Evolutionary conservation across 1,140 invertebrate genomes (phyloP).

Genomic region (Zaprionus africanus): DNA sequence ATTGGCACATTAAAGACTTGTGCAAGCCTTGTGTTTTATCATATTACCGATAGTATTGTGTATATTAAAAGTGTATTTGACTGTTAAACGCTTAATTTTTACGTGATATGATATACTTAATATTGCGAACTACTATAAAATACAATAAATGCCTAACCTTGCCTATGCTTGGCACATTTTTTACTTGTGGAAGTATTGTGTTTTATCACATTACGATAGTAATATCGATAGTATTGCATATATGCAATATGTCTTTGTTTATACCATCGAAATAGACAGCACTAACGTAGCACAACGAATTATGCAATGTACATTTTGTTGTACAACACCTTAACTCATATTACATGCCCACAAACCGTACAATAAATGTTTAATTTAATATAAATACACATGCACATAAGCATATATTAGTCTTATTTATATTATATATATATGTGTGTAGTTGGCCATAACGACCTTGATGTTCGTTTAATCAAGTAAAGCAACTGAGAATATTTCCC

Average conservation of each 20-base stretch:
- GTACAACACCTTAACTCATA: constrained; percentile 41
- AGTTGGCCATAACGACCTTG: constrained; percentile 54
- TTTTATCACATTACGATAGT: constrained; percentile 1
- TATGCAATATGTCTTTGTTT: constrained; percentile 6
- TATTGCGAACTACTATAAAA: no score
- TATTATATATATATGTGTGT: background rate
- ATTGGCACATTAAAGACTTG: background rate
- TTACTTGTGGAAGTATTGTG: background rate
- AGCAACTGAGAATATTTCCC: constrained; percentile 12
- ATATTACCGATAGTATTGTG: constrained; percentile 2
- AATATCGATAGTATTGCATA: background rate
- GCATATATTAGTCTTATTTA: background rate
- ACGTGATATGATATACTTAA: no score
- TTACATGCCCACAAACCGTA: constrained; percentile 28
- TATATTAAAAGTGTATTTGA: background rate
- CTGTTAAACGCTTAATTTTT: background rate
- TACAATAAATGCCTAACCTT: no score
- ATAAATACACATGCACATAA: constrained; percentile 4
- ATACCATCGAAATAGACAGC: constrained; percentile 22
- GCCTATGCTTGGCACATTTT: background rate
- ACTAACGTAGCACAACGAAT: constrained; percentile 48
- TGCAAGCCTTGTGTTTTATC: background rate
- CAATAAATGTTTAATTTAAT: constrained; percentile 60
- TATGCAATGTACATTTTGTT: constrained; percentile 62
- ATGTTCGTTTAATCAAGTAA: constrained; percentile 51